phyloP scores from a whole-genome alignment of 2,797 vertebrate genomes.

The Halcyon smyrnensis region DNA sequence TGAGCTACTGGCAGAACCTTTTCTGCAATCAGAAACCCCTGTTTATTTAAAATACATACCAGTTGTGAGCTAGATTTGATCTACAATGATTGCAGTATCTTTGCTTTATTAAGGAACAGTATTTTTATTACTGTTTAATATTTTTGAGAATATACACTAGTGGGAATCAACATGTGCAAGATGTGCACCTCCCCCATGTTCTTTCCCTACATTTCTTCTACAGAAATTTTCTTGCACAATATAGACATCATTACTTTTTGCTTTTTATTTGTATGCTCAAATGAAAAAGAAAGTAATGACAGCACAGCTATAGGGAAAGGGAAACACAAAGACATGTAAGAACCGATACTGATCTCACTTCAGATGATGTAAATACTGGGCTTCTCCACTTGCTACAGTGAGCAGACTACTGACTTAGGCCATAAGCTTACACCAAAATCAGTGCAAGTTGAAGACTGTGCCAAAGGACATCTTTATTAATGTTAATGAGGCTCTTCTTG shows the following conservation, averaged over 20 bases:
- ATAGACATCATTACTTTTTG: not conserved
- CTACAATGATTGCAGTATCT: slow-evolving; percentile 2
- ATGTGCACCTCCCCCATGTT: not conserved
- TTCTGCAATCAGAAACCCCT: not conserved
- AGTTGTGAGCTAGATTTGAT: not conserved
- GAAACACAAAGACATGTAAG: not conserved
- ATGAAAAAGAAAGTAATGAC: not conserved
- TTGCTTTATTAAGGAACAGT: slow-evolving; percentile 9
- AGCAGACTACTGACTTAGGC: not conserved
- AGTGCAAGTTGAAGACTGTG: not conserved
- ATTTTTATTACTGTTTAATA: not conserved
- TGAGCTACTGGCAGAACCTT: not conserved
- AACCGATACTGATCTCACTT: not conserved
- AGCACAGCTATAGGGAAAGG: not conserved
- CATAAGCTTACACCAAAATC: not conserved
- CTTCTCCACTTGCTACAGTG: not conserved
- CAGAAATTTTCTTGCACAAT: not conserved
- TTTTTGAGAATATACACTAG: not conserved
- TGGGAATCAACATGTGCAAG: not conserved
- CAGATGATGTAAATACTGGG: not conserved
- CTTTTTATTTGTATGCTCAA: not conserved
- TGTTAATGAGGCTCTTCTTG: not conserved
- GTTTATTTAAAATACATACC: slow-evolving; percentile 9
- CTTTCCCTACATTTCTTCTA: not conserved
- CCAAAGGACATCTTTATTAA: not conserved